These are phyloP conservation scores for Taurulus bubalis DNA, from an alignment of 2,113 vertebrate genomes.

Conservation along the genomic window DNA sequence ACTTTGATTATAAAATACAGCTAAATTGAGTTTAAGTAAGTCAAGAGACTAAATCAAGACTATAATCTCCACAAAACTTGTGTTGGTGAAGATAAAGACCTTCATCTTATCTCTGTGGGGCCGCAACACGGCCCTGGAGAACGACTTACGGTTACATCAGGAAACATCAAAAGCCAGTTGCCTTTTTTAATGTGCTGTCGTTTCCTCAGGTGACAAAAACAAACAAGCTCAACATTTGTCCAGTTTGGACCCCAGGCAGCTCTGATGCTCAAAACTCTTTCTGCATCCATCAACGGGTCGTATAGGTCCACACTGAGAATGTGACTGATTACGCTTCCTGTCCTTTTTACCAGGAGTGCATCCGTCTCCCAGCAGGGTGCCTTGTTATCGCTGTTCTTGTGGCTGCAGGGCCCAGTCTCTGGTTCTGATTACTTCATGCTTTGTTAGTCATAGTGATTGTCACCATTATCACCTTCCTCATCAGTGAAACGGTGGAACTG, in stretches of 20 bases:
- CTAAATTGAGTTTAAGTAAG: not conserved
- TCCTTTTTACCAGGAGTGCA: slow-evolving; percentile 52
- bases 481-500: slow-evolving; percentile 67
- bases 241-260: not conserved
- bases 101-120: not conserved
- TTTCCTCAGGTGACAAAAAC: slow-evolving; percentile 10
- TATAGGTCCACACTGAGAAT: not conserved
- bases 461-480: slow-evolving; percentile 75
- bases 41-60: not conserved
- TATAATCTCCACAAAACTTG: not conserved
- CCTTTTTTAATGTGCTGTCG: not conserved
- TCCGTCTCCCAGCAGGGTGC: slow-evolving; percentile 47
- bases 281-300: not conserved
- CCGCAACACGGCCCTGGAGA: not conserved
- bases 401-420: slow-evolving; percentile 68
- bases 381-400: slow-evolving; percentile 63
- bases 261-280: not conserved
- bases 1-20: not conserved
- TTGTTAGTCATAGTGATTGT: slow-evolving; percentile 74
- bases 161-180: not conserved
- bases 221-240: slow-evolving; percentile 4
- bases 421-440: slow-evolving; percentile 71
- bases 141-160: not conserved
- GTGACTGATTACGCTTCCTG: slow-evolving; percentile 51
- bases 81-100: not conserved